These are phyloP conservation scores for Pterocles gutturalis DNA, from an alignment of 2,113 vertebrate species.

Conservation along the genomic window DNA sequence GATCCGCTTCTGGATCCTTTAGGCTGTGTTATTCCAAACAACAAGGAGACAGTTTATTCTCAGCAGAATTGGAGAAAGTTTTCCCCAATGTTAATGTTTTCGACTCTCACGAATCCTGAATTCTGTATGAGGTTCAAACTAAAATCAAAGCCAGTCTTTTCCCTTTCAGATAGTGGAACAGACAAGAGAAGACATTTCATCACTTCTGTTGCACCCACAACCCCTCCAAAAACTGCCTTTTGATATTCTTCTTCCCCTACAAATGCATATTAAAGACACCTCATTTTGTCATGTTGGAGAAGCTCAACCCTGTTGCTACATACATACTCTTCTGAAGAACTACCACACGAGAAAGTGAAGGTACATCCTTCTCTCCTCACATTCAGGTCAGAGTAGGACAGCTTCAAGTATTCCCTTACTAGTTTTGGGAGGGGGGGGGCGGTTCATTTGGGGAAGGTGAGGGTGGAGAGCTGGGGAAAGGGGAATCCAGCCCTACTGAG, in stretches of 20 bases:
- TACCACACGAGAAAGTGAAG: accelerated
- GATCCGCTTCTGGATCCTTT: background rate
- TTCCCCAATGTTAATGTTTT: background rate
- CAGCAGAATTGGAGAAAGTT: background rate
- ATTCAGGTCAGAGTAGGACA: background rate
- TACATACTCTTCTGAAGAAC: background rate
- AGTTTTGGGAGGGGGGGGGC: accelerated
- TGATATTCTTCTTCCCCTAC: background rate
- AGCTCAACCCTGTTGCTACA: background rate
- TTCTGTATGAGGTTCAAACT: background rate
- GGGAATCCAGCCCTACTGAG: background rate
- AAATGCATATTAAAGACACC: accelerated
- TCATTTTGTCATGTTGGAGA: background rate
- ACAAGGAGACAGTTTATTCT: background rate
- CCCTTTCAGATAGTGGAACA: background rate
- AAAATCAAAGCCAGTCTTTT: background rate
- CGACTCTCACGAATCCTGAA: background rate
- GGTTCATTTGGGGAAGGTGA: background rate
- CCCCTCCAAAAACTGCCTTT: background rate
- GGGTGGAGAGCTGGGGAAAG: background rate
- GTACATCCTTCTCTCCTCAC: background rate
- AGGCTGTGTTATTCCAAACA: background rate
- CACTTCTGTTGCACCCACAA: background rate
- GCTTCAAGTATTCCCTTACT: background rate
- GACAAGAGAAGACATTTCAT: background rate